Conservation (phyloP, 2,113 vertebrate species). For the Ceuthmochares aereus region DNA sequence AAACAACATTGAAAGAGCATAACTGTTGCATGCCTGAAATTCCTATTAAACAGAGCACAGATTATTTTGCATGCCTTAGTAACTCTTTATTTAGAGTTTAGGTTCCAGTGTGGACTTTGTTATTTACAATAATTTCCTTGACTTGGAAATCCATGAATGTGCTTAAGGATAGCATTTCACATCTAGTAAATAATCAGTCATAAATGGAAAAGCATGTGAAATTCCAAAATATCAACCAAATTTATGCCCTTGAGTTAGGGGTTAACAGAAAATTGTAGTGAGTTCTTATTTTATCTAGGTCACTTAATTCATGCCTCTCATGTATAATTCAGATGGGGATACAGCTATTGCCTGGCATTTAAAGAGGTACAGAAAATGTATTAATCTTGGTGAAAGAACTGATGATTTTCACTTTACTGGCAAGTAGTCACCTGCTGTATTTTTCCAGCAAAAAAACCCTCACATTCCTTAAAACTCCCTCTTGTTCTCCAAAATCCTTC, state of each 20-base stretch:
- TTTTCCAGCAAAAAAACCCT: neutral
- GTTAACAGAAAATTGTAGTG: neutral
- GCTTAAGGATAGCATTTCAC: neutral
- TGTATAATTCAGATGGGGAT: neutral
- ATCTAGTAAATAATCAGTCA: neutral
- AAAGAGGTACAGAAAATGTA: neutral
- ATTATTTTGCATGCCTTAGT: neutral
- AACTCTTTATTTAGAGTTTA: neutral
- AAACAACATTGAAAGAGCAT: neutral
- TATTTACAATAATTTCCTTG: neutral
- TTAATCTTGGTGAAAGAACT: neutral
- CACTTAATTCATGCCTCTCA: neutral
- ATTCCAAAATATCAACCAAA: neutral
- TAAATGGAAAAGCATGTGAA: neutral
- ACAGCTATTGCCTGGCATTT: neutral
- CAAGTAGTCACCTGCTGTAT: neutral
- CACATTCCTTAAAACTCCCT: neutral
- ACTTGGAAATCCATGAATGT: neutral
- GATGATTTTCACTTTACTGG: neutral
- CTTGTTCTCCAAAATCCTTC: neutral
- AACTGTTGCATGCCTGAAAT: neutral
- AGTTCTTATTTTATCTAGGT: neutral
- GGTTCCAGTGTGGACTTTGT: neutral
- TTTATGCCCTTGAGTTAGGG: neutral
- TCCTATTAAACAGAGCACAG: neutral